These are phyloP conservation scores for Epistrophella euchroma DNA, from an alignment of 2,888 invertebrate genomes.

Conservation along the genomic window DNA sequence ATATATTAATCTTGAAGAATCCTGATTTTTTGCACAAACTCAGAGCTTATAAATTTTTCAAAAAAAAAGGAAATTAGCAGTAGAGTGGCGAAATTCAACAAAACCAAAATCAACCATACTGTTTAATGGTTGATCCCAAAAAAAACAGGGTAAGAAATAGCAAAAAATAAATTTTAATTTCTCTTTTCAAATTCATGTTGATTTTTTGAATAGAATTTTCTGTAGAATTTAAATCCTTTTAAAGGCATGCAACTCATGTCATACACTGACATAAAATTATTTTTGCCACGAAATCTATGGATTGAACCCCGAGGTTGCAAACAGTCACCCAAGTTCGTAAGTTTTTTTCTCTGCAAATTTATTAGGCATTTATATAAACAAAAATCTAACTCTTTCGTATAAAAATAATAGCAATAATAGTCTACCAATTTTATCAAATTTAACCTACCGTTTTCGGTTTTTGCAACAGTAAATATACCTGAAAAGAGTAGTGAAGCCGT, in stretches of 20 bases:
- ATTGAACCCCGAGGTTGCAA: slow-evolving; percentile 95
- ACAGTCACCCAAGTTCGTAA: slow-evolving; percentile 92
- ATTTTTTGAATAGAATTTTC: slow-evolving; percentile 88
- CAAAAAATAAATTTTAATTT: background rate
- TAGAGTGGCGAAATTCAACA: slow-evolving; percentile 99
- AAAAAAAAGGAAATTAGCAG: slow-evolving; percentile 98
- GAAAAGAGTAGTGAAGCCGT: slow-evolving; percentile 81
- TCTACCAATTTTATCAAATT: slow-evolving; percentile 76
- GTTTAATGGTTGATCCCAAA: slow-evolving; percentile 92
- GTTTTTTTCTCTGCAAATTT: no score
- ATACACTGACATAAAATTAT: slow-evolving; percentile 95
- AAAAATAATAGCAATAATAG: slow-evolving; percentile 80
- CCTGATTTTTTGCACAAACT: slow-evolving; percentile 93
- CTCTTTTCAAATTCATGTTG: slow-evolving; percentile 9
- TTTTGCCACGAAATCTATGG: slow-evolving; percentile 95
- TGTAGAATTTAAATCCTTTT: slow-evolving; percentile 96
- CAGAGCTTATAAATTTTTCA: slow-evolving; percentile 97
- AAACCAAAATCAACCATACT: slow-evolving; percentile 99
- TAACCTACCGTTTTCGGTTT: slow-evolving; percentile 81
- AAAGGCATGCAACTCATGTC: slow-evolving; percentile 91
- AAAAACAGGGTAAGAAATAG: slow-evolving; percentile 91
- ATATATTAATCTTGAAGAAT: slow-evolving; percentile 97
- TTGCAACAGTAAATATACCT: slow-evolving; percentile 83
- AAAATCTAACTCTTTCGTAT: background rate
- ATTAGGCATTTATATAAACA: background rate